A percentile compares a stretch with the other conserved stretches of the same genome.
phyloP scores from a whole-genome alignment of 1,140 invertebrate genomes.

The Heterodera carotae region DNA sequence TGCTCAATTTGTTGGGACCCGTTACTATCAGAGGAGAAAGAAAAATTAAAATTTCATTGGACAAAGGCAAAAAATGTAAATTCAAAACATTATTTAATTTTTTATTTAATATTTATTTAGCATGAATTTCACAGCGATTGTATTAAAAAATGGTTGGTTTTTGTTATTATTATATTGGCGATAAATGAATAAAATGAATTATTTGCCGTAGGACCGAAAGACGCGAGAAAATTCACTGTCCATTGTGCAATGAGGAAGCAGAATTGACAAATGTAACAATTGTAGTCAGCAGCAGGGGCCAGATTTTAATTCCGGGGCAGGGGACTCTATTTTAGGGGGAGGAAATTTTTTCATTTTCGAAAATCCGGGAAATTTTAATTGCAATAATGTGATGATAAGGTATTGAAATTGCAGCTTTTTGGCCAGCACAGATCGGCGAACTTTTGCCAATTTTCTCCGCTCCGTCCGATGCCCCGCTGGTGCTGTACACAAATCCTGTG shows the following conservation, averaged over 20 bases:
- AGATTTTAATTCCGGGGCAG: too few relatives aligned
- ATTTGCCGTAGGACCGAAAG: not conserved
- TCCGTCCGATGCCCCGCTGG: not conserved
- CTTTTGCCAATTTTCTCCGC: not conserved
- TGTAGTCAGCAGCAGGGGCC: too few relatives aligned
- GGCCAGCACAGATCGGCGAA: not conserved
- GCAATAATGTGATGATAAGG: too few relatives aligned
- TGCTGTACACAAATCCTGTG: not conserved
- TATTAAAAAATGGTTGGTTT: not conserved
- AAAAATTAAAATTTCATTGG: not conserved
- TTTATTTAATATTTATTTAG: not conserved
- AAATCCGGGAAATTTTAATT: too few relatives aligned
- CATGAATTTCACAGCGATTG: not conserved
- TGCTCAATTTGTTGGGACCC: not conserved
- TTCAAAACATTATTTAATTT: not conserved
- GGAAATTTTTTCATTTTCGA: too few relatives aligned
- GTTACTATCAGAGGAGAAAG: not conserved
- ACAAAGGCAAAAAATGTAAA: not conserved
- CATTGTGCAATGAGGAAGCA: not conserved
- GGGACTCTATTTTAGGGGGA: too few relatives aligned
- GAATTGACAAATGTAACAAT: not conserved
- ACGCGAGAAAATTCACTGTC: not conserved
- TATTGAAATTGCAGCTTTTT: too few relatives aligned
- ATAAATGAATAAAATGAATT: too few relatives aligned
- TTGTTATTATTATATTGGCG: too few relatives aligned